These are phyloP conservation scores for Platyscapa corneri DNA, from an alignment of 1,140 invertebrate genomes.

Conservation along the genomic window DNA sequence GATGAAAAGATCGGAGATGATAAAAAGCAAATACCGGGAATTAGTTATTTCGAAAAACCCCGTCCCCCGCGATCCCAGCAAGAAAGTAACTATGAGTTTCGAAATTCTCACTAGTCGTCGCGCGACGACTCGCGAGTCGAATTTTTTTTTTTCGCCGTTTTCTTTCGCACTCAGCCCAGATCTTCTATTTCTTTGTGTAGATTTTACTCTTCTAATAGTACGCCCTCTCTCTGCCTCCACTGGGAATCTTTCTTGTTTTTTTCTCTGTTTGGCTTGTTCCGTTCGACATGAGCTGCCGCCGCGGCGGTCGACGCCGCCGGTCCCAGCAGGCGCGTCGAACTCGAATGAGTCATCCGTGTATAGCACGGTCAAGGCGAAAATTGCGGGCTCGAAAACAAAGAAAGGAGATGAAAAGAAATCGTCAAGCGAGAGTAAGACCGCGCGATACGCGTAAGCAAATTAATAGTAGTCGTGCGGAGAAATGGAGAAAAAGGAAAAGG, in stretches of 20 bases:
- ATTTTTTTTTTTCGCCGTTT: neutral
- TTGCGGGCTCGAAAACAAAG: conserved; percentile 18
- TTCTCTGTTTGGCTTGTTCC: neutral
- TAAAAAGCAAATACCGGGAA: neutral
- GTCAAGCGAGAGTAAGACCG: neutral
- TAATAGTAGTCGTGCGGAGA: neutral
- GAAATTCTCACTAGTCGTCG: neutral
- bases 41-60: neutral
- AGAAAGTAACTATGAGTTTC: neutral
- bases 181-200: neutral
- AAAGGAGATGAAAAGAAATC: conserved; percentile 9
- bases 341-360: neutral
- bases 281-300: neutral
- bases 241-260: conserved; percentile 9
- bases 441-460: neutral
- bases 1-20: neutral
- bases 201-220: neutral
- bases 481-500: neutral
- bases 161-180: neutral
- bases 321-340: conserved; percentile 15
- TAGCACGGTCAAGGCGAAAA: conserved; percentile 13
- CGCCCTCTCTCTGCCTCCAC: neutral
- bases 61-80: neutral
- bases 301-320: neutral
- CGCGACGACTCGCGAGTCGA: neutral